Evolutionary conservation across 2,888 invertebrate genomes (phyloP), one percentile per base, ranked within the genome.

Genomic region (Prostheceraeus crozeri): DNA sequence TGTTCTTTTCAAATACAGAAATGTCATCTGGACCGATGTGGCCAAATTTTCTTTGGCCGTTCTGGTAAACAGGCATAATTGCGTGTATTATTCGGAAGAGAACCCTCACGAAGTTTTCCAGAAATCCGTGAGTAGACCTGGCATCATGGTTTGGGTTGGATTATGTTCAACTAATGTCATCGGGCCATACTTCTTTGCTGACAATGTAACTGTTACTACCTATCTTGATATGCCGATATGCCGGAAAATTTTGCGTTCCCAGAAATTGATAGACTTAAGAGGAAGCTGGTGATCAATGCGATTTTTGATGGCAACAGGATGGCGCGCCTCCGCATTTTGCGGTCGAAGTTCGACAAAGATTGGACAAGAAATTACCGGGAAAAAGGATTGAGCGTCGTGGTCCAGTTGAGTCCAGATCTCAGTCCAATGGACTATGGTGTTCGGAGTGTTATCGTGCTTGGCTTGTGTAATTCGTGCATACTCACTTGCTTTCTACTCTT

Each of bases 31-130:
- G 19, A 48, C 48, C 21, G 58, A 57, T 54, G 51, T 53, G 16
- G 58, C 51, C 1, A 57, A 30, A 21, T 57, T 57, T 1, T n/a
- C 27, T 27, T 31, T 57, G 11, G 21, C 51, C 52, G 52, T 6
- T 19, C 58, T 53, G 16, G 58, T 57, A 27, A 57, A 57, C 58
- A 27, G 52, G 23, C 51, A 57, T 14, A 25, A 48, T 30, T 48
- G 48, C 4, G 23, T 48, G 25, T 48, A 19, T 19, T 48, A 48
- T 14, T 57, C 51, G 52, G 16, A 55, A 1, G n/a, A 28, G 2
- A 54, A 57, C 19, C 58, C 54, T n/a, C 2, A 55, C 31, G 11
- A 40, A 23, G 14, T 23, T 4, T 48, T 48, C 48, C 4, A 4
- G 6, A 48, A 48, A 25, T 48, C 48, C 28, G 23, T 48, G 48